These are phyloP conservation scores for Xanthorhoe designata DNA, from an alignment of 2,888 invertebrate species.

Conservation along the genomic window DNA sequence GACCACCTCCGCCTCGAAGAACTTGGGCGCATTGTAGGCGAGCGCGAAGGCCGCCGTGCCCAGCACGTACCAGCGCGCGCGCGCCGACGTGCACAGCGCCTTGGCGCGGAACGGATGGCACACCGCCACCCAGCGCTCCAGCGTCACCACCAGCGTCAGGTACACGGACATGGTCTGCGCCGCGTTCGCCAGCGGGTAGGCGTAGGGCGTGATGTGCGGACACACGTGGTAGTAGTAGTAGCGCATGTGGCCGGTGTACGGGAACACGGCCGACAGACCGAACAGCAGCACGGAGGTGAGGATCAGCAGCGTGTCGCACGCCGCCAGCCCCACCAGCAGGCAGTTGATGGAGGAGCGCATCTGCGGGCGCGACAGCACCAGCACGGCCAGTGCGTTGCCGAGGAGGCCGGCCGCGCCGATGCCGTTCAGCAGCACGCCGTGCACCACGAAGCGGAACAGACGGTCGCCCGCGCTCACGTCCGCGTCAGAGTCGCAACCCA, in stretches of 20 bases:
- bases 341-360: constrained; percentile 99
- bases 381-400: constrained; percentile 95
- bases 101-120: constrained; percentile 95
- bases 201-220: constrained; percentile 91
- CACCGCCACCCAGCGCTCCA: constrained; percentile 97
- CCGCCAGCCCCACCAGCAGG: constrained; percentile 95
- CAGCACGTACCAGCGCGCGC: constrained; percentile 94
- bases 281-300: constrained; percentile 94
- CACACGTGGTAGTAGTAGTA: constrained; percentile 92
- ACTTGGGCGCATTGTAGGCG: constrained; percentile 93
- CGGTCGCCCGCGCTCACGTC: constrained; percentile 78
- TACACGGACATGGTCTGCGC: constrained; percentile 98
- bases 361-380: constrained; percentile 95
- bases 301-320: constrained; percentile 96
- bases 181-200: constrained; percentile 93
- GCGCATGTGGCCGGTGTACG: constrained; percentile 91
- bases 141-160: constrained; percentile 94
- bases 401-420: constrained; percentile 94
- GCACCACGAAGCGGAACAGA: constrained; percentile 92
- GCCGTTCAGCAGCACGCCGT: constrained; percentile 92
- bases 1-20: constrained; percentile 88
- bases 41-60: constrained; percentile 92
- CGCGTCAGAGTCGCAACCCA: constrained; percentile 71
- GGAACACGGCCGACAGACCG: constrained; percentile 94
- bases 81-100: constrained; percentile 94